These are phyloP conservation scores for Lordiphosa stackelbergi DNA, from an alignment of 1,140 invertebrate genomes.

Conservation along the genomic window DNA sequence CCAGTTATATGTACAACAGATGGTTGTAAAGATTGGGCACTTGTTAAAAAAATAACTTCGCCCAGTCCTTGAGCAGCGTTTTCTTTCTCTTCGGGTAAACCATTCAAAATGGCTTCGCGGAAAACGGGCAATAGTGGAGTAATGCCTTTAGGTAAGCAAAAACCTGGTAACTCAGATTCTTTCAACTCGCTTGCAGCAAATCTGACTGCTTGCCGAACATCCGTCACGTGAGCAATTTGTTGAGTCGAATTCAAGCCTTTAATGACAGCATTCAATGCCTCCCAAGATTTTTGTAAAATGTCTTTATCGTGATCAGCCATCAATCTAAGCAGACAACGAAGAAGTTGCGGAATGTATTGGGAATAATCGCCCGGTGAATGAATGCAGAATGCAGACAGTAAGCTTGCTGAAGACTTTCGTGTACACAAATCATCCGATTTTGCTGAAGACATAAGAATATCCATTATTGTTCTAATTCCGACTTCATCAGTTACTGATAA, in stretches of 20 bases:
- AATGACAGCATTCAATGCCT: slow-evolving; percentile 92
- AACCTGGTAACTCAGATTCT: slow-evolving; percentile 90
- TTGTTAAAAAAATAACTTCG: slow-evolving; percentile 93
- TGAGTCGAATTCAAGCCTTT: slow-evolving; percentile 90
- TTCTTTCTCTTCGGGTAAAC: slow-evolving; percentile 95
- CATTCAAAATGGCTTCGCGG: slow-evolving; percentile 96
- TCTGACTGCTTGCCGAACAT: slow-evolving; percentile 93
- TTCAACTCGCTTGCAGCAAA: slow-evolving; percentile 93
- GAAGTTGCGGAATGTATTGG: slow-evolving; percentile 91
- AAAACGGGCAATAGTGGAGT: slow-evolving; percentile 95
- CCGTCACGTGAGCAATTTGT: slow-evolving; percentile 89
- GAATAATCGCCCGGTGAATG: slow-evolving; percentile 92
- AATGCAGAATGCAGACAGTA: slow-evolving; percentile 92
- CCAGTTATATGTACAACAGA: slow-evolving; percentile 98
- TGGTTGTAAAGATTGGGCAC: slow-evolving; percentile 90
- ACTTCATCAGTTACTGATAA: slow-evolving; percentile 92
- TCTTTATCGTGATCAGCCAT: slow-evolving; percentile 89
- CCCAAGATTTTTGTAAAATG: slow-evolving; percentile 91
- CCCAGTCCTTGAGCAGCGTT: slow-evolving; percentile 94
- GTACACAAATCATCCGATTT: slow-evolving; percentile 82
- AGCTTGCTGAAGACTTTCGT: slow-evolving; percentile 88
- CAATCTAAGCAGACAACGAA: slow-evolving; percentile 91
- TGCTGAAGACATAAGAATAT: slow-evolving; percentile 90
- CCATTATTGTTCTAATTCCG: slow-evolving; percentile 92
- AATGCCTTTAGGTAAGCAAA: slow-evolving; percentile 96